These are phyloP conservation scores for Synanthedon tipuliformis DNA, from an alignment of 2,888 invertebrate species.

Conservation along the genomic window DNA sequence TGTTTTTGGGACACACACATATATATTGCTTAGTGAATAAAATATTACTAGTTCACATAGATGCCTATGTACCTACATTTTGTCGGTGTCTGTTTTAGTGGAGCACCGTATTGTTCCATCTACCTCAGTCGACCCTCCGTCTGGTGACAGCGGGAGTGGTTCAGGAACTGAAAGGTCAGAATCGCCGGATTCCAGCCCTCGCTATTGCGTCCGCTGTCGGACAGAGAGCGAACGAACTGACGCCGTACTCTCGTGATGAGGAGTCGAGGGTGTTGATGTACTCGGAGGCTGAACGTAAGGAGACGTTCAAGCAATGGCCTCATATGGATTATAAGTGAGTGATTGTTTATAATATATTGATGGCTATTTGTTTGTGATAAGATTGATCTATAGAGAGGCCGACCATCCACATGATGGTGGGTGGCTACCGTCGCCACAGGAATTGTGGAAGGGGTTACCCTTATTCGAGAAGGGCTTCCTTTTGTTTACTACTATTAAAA, in stretches of 20 bases:
- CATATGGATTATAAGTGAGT: conserved; percentile 95
- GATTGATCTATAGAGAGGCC: background rate
- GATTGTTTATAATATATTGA: background rate
- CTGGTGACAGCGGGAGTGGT: conserved; percentile 84
- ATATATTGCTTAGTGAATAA: too few relatives aligned
- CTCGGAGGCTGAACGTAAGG: conserved; percentile 89
- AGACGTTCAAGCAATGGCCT: conserved; percentile 95
- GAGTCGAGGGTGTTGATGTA: conserved; percentile 78
- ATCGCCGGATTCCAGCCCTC: conserved; percentile 85
- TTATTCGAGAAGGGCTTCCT: too few relatives aligned
- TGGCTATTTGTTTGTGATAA: background rate
- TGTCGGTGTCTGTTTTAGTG: conserved; percentile 71
- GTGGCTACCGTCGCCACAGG: background rate
- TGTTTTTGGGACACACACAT: too few relatives aligned
- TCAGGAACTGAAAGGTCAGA: conserved; percentile 83
- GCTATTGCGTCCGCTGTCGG: conserved; percentile 91
- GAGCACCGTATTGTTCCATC: conserved; percentile 88
- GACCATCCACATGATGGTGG: background rate
- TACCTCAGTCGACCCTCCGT: conserved; percentile 83
- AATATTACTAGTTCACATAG: too few relatives aligned
- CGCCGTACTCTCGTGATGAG: conserved; percentile 68
- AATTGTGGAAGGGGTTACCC: background rate
- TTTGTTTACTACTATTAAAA: too few relatives aligned
- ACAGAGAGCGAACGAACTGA: conserved; percentile 84
- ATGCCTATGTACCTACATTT: too few relatives aligned